Conservation (phyloP, 2,797 vertebrate species). For the Gambusia yucatana region DNA sequence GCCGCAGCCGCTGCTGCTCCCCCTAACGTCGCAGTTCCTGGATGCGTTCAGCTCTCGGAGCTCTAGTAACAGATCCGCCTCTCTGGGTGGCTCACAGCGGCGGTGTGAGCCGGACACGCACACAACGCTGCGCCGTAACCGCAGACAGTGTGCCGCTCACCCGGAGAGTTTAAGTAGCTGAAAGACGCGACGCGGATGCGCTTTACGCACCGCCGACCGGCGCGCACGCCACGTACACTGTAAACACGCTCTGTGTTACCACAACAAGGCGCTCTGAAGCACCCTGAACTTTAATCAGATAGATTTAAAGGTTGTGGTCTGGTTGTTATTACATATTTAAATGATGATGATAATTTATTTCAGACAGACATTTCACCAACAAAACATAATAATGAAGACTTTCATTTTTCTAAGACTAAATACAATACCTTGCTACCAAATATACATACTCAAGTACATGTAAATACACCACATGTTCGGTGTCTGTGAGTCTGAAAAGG, state of each 20-base stretch:
- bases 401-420: too few species aligned
- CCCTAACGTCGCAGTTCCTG: slow-evolving; percentile 60
- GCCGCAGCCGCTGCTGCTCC: slow-evolving; percentile 8
- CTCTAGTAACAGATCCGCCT: slow-evolving; percentile 30
- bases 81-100: background rate
- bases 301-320: background rate
- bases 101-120: background rate
- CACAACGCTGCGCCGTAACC: background rate
- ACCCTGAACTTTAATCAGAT: background rate
- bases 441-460: too few species aligned
- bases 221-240: background rate
- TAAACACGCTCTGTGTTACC: background rate
- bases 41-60: slow-evolving; percentile 25
- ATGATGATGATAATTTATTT: too few species aligned
- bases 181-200: background rate
- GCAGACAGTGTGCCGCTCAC: background rate
- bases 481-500: too few species aligned
- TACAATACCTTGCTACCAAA: too few species aligned
- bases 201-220: background rate
- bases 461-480: too few species aligned
- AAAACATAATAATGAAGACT: too few species aligned
- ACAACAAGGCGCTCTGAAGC: background rate
- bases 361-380: too few species aligned
- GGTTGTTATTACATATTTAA: background rate
- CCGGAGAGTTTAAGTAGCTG: background rate